phyloP scores from a whole-genome alignment of 2,113 vertebrate genomes.

The Mesitornis unicolor region DNA sequence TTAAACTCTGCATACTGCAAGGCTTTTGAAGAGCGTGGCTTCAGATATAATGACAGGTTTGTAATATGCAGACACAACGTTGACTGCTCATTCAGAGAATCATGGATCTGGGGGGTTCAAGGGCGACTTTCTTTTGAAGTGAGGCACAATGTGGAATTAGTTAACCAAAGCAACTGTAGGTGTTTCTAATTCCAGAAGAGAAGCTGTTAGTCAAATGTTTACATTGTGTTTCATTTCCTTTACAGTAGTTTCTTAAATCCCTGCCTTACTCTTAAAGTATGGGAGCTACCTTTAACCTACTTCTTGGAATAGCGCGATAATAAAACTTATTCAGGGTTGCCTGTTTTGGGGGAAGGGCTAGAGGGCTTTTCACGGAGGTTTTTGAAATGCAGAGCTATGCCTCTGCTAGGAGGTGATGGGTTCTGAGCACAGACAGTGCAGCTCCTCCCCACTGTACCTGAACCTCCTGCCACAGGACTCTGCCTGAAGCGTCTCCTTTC shows the following conservation, averaged over 20 bases:
- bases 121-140: slow-evolving; percentile 42
- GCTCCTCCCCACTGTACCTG: not conserved
- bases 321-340: not conserved
- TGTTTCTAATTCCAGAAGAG: slow-evolving; percentile 36
- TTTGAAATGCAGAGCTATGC: not conserved
- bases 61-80: not conserved
- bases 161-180: slow-evolving; percentile 16
- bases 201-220: slow-evolving; percentile 57
- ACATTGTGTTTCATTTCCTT: slow-evolving; percentile 55
- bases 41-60: not conserved
- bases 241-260: slow-evolving; percentile 27
- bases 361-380: not conserved
- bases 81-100: not conserved
- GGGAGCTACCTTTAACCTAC: not conserved
- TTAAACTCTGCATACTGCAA: not conserved
- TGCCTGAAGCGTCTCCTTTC: not conserved
- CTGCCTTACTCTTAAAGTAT: not conserved
- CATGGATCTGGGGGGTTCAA: slow-evolving; percentile 25
- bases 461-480: not conserved
- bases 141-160: not conserved
- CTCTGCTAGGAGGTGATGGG: not conserved
- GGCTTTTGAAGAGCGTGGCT: not conserved
- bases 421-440: not conserved
- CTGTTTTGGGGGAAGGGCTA: not conserved
- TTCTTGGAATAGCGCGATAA: not conserved